Evolutionary conservation across 2,113 vertebrate genomes (phyloP), one percentile per base, ranked within the genome.

Genomic region (Rhizomys pruinosus): DNA sequence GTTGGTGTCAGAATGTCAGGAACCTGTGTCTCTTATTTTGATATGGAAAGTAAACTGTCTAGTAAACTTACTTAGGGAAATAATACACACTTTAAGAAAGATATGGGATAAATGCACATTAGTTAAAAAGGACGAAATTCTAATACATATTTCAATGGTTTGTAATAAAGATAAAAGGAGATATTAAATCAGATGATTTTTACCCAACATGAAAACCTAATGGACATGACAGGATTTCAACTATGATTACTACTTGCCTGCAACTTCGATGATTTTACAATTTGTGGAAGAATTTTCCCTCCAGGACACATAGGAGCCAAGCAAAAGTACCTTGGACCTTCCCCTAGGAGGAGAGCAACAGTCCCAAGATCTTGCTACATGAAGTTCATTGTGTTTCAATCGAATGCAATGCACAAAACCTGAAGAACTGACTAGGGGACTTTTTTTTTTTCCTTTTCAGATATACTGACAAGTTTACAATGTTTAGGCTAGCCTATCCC

Each of bases 241-340:
- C 90, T 81, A 85, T 81, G n/a, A 96, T 63, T 94, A 80, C 95
- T 92, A 96, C 90, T 84, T 93, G 88, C 88, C 95, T 93, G 78
- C 66, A 80, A 92, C 7, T 96, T 13, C 9, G 37, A 78, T 78
- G 91, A 95, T 85, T 93, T 90, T 94, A 82, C 82, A 94, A 82
- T 1, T n/a, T 95, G 90, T 82, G 92, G 81, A 94, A 89, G 47
- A 95, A 82, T 87, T 96, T 29, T 95, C 86, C 68, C 92, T 81
- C 92, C 78, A 96, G 81, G 85, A 93, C 73, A 92, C 81, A 90
- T 5, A 90, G 68, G 81, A 23, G 81, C 69, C 92, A 92, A 88
- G 66, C 57, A 93, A 92, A 90, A 87, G 19, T 94, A 90, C 64
- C 22, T 90, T 95, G 93, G 81, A 72, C 61, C 94, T 93, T 96